Percentiles rank a stretch among this genome's conserved stretches.
phyloP scores from a whole-genome alignment of 2,797 vertebrate genomes.

The Phrynocephalus guinanensis region DNA sequence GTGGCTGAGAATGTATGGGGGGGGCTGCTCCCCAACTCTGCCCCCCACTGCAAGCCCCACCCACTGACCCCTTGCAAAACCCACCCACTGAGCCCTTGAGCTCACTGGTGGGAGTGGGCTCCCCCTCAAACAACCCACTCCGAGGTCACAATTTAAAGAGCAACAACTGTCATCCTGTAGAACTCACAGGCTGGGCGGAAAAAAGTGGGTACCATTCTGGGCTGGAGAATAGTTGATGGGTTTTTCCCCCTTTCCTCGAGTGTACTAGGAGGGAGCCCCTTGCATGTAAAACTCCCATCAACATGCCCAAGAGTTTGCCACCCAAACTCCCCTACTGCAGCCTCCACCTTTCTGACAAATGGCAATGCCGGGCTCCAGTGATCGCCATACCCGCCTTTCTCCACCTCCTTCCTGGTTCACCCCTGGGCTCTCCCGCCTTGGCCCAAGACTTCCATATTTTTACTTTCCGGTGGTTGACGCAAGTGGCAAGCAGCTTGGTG shows the following conservation, averaged over 20 bases:
- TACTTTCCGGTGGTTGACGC: conserved; percentile 87
- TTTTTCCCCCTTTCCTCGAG: rapidly evolving
- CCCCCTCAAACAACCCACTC: too few relatives aligned
- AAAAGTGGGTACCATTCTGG: background rate
- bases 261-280: too few relatives aligned
- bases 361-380: too few relatives aligned
- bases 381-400: too few relatives aligned
- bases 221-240: background rate
- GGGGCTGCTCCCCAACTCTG: too few relatives aligned
- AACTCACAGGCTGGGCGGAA: background rate
- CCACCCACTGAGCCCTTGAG: too few relatives aligned
- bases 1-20: too few relatives aligned
- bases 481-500: conserved; percentile 75
- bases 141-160: background rate
- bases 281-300: too few relatives aligned
- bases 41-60: too few relatives aligned
- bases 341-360: background rate
- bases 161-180: too few relatives aligned
- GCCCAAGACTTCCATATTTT: conserved; percentile 87
- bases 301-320: background rate
- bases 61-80: too few relatives aligned
- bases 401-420: rapidly evolving
- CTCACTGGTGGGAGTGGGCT: too few relatives aligned
- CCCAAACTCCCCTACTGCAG: background rate
- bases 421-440: background rate